Conservation (phyloP, 2,113 vertebrate genomes). For the Oncorhynchus keta region DNA sequence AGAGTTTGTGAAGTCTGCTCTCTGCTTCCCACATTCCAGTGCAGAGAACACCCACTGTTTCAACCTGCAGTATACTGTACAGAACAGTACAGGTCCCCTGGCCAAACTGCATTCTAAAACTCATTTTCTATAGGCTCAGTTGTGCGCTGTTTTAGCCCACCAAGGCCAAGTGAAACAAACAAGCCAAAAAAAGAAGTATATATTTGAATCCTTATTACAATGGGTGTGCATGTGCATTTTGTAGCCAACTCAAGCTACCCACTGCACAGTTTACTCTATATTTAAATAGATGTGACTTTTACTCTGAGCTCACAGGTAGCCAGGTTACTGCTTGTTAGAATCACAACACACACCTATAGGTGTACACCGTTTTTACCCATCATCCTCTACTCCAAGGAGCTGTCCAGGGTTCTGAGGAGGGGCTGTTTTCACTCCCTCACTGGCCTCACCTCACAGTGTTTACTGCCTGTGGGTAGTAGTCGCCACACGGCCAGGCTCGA, state of each 20-base stretch:
- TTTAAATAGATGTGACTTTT: neutral
- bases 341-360: neutral
- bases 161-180: neutral
- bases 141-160: neutral
- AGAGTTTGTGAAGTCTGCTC: constrained; percentile 63
- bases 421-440: neutral
- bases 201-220: neutral
- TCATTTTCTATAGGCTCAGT: neutral
- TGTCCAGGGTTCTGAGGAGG: neutral
- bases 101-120: constrained; percentile 22
- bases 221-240: neutral
- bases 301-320: neutral
- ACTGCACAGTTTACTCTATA: neutral
- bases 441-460: neutral
- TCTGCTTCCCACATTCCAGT: constrained; percentile 72
- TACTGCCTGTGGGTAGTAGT: too few species aligned
- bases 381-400: neutral
- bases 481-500: neutral
- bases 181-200: neutral
- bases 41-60: constrained; percentile 27
- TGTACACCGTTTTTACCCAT: neutral
- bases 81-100: neutral
- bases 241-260: neutral
- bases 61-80: constrained; percentile 7
- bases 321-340: neutral